Base-by-base conservation (phyloP, 2,797 vertebrate species). In the Acanthurus leucopareius region DNA sequence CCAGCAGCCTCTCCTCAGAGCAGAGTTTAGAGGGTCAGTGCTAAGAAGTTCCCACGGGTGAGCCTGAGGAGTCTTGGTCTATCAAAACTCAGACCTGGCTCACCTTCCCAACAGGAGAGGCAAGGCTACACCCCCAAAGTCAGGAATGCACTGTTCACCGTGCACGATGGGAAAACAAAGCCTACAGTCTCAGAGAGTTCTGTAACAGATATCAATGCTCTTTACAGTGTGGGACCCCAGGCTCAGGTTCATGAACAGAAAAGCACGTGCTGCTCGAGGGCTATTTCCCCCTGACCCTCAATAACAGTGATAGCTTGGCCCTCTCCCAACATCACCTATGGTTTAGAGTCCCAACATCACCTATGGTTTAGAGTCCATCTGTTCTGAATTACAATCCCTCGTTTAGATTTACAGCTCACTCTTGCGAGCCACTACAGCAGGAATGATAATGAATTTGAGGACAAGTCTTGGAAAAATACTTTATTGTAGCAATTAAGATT, bases 371-470 rank as follows among this genome's bases (percentile, higher is more conserved):
- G 85, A 79, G 77, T 91, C 92, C 95, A 95, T 95, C 93, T 96
- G 96, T 91, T 95, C 85, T 70, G 72, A 89, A 93, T 96, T 95
- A 95, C 84, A 78, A 69, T 84, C 77, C 88, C 80, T 90, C 80
- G 87, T 91, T 83, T 58, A 91, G 88, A 95, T 95, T 94, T 95
- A 95, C 83, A 84, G 88, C 86, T 83, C 86, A 51, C 79, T 89
- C 85, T 85, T 40, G n/a, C 86, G 81, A 84, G 80, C 89, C 91
- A 89, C 89, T 93, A 79, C 69, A 68, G 83, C 88, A 93, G 87
- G 93, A 95, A 95, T 93, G 92, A 94, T 94, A 94, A 93, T 94
- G 93, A 94, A 93, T 92, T 87, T 91, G 84, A 93, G 91, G 84
- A 94, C 86, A 94, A 88, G 86, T 90, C 86, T 86, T 86, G 93